Base-by-base conservation (phyloP, 2,888 invertebrate genomes). In the Xestia ashworthii region DNA sequence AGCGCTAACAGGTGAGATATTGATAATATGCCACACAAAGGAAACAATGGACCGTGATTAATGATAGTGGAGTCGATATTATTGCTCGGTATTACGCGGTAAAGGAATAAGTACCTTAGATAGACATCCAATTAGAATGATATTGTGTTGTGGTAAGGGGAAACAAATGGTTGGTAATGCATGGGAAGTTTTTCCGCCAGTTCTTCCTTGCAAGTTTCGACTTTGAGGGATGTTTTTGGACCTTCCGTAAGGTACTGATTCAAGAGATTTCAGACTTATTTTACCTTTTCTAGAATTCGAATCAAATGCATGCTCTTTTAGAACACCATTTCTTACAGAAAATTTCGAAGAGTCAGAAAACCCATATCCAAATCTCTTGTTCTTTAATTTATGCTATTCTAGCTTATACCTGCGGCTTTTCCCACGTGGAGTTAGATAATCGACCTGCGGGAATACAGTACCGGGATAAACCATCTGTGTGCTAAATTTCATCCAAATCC, bases 1-100 rank as follows among this genome's bases (percentile, higher is more conserved):
- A 98, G 98, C 84, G 91, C 93, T 71, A 96, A 94, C 89, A 96
- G 96, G 96, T 96, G 89, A 83, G 84, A 81, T 73, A 81, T 84
- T 80, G 79, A 82, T 84, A 80, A 82, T 77, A 86, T 77, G 79
- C 74, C 64, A 73, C 62, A 76, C 77, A 85, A 76, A 75, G 67
- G 67, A 69, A 71, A 76, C 74, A 78, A 73, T 71, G 60, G 46
- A 71, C 66, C 76, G 67, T 72, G 81, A 85, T 84, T 78, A 74
- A 84, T 83, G 85, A 75, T 78, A 62, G 65, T 5, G 38, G 65
- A 73, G 72, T 69, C 79, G 71, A 74, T 80, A 84, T 80, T 85
- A n/a, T 62, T 38, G 68, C 71, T 60, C 71, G 66, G 77, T 44
- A 41, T 81, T 78, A 62, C 44, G 72, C 8, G n/a, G 22, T 53